Base-by-base conservation (phyloP, 2,113 vertebrate species). In the Hyaena hyaena region DNA sequence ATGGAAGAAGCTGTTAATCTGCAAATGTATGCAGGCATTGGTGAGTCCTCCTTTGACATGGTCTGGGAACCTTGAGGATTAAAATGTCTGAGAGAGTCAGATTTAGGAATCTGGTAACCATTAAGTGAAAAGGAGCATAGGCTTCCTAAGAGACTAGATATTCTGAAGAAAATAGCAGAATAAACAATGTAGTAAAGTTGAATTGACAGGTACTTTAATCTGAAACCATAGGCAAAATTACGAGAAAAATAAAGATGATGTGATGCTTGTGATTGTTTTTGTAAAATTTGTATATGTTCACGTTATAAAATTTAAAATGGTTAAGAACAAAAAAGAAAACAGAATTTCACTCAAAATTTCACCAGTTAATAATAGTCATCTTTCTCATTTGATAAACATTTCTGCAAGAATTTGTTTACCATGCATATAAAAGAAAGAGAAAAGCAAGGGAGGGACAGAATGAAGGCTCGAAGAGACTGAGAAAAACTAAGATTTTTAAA, bases 1-100 rank as follows among this genome's bases (percentile, higher is more conserved):
- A 4, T n/a, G 90, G 97, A 1, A 88, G 66, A 92, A 95, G 85
- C 88, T 93, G 94, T 96, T 98, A 73, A 92, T 92, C 73, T 96
- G 88, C 0, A 35, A 73, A 96, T 6, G 82, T 2, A 0, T 19
- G 55, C 50, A 24, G 90, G 61, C 53, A 48, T 74, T 12, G 88
- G 33, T 16, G 88, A 55, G 65, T 61, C 73, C 24, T 93, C 43
- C 89, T 86, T 1, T 2, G 2, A 94, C 65, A 43, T 26, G 10
- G 85, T 4, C 53, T n/a, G 96, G 23, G 10, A 82, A 88, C 48
- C 77, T 63, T 55, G 15, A 19, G 96, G 96, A 94, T 98, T 90
- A 71, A 35, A 73, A 16, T 2, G 14, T 87, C 77, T 1, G 4
- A 28, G 83, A 39, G 15, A 95, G 48, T 84, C 55, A 24, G 88